Evolutionary conservation across 2,888 invertebrate species (phyloP).

Genomic region (Sisyra terminalis): DNA sequence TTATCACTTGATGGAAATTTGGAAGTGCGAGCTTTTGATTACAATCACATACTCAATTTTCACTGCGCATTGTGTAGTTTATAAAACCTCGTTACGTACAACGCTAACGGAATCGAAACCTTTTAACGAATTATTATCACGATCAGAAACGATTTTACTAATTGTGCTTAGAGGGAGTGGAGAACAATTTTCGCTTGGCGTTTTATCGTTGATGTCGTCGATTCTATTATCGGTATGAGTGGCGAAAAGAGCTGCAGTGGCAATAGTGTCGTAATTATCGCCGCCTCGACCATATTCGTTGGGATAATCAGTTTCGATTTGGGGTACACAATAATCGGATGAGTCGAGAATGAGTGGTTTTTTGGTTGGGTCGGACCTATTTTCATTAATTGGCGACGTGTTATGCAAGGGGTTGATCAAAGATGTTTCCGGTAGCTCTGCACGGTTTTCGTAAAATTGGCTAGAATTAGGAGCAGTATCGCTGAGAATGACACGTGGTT

Average conservation of each 20-base stretch:
- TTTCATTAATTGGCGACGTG: background rate
- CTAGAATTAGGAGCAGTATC: background rate
- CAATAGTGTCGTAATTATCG: background rate
- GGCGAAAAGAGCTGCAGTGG: background rate
- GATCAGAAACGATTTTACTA: too few relatives aligned
- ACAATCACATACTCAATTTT: too few relatives aligned
- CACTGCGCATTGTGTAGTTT: background rate
- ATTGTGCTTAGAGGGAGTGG: too few relatives aligned
- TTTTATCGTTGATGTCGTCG: slow-evolving; percentile 1
- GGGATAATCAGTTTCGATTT: background rate
- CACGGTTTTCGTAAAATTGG: too few relatives aligned
- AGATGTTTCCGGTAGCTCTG: background rate
- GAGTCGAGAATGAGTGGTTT: background rate
- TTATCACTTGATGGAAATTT: too few relatives aligned
- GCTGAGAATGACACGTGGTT: slow-evolving; percentile 3
- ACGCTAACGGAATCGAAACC: slow-evolving; percentile 4
- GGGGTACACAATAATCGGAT: background rate
- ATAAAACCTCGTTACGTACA: slow-evolving; percentile 5
- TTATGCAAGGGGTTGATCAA: background rate
- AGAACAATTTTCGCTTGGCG: too few relatives aligned
- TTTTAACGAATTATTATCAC: too few relatives aligned
- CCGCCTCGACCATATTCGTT: background rate
- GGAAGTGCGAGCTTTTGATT: too few relatives aligned
- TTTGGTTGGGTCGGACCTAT: background rate
- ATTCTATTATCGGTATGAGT: background rate